Evolutionary conservation across 2,113 vertebrate species (phyloP), one percentile per base, ranked within the genome.

Genomic region (Rhagologus leucostigma): DNA sequence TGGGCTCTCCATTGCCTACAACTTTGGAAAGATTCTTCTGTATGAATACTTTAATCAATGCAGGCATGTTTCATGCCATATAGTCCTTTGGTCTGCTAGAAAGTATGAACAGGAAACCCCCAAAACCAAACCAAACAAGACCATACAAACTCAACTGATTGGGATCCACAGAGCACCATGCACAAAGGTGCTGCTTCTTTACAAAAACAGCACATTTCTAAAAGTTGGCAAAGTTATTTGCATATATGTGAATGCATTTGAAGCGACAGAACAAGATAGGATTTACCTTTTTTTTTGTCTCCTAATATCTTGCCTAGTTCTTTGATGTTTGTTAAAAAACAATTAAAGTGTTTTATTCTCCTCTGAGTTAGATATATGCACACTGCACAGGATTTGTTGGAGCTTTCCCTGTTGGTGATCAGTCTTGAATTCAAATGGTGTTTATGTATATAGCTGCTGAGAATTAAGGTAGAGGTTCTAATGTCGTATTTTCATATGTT

Each of bases 71-170:
- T 91, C 6, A 82, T 75, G 22, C 11, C 19, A 37, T 29, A 2
- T 1, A 68, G 20, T 69, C 30, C 49, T 90, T 89, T 83, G 26
- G 6, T 80, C 26, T 93, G 15, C 20, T 57, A 27, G 30, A 55
- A 73, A 50, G 2, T 19, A 20, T 20, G 15, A 57, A 55, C 5
- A 57, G 15, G 50, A 81, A 62, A 5, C 0, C 6, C 10, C 13
- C 50, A 7, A 74, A 91, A 20, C 15, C 33, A 84, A 32, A 33
- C 19, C 11, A 63, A 47, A 44, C 8, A 32, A 41, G 15, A 29
- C 37, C 24, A 14, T 24, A 19, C 9, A 64, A 47, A 52, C 22
- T 11, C 17, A 57, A 0, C 22, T 21, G 16, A 16, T 5, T 0
- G 2, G 14, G 30, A 37, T 55, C 52, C 23, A 8, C 53, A 42